phyloP scores from a whole-genome alignment of 1,140 invertebrate species.

The Lepidurus apus region DNA sequence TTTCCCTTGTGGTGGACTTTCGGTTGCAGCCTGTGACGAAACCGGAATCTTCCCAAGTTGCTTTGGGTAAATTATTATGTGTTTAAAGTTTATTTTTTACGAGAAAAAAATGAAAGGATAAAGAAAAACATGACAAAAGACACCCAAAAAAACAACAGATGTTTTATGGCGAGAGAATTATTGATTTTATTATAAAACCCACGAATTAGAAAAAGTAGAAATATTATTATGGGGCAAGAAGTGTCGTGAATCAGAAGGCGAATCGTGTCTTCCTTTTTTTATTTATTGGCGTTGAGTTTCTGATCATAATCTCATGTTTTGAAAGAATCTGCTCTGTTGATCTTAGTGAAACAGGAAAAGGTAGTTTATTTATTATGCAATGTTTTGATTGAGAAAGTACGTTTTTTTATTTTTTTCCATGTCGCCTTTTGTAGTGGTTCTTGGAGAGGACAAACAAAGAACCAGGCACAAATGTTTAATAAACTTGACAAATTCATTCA shows the following conservation, averaged over 20 bases:
- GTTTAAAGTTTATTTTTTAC: neutral
- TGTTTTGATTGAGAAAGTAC: neutral
- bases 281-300: constrained; percentile 23
- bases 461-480: neutral
- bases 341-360: neutral
- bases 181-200: neutral
- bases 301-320: neutral
- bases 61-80: constrained; percentile 28
- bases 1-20: constrained; percentile 68
- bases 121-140: constrained; percentile 23
- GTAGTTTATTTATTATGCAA: neutral
- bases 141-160: constrained; percentile 3
- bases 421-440: neutral
- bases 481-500: neutral
- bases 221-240: neutral
- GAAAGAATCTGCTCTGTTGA: neutral
- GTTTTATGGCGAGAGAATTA: neutral
- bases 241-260: neutral
- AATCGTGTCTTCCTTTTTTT: constrained; percentile 2
- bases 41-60: neutral
- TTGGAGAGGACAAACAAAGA: neutral
- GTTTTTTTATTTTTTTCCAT: neutral
- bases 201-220: neutral
- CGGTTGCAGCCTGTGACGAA: constrained; percentile 32
- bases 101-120: constrained; percentile 26